Evolutionary conservation across 2,888 invertebrate genomes (phyloP).

Genomic region (Tetanocera ferruginea): DNA sequence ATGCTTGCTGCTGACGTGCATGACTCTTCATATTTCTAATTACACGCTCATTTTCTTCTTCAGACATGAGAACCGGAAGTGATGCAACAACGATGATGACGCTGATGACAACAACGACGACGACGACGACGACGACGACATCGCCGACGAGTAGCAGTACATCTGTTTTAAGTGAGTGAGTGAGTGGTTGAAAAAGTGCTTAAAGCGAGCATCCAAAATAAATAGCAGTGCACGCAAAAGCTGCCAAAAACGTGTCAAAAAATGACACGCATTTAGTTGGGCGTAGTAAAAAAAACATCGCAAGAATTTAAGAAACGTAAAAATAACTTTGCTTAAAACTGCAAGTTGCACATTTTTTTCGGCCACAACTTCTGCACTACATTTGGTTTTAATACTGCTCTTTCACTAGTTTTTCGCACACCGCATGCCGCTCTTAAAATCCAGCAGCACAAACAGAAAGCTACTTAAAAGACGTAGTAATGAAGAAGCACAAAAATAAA

Average conservation of each 20-base stretch:
- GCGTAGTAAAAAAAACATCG: not conserved
- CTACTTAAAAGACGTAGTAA: too few relatives aligned
- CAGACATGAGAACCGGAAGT: slow-evolving; percentile 30
- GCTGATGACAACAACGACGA: not conserved
- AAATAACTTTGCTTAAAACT: not conserved
- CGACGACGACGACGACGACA: not conserved
- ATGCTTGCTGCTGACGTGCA: slow-evolving; percentile 20
- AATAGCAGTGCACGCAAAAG: not conserved
- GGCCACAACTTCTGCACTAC: too few relatives aligned
- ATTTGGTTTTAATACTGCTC: too few relatives aligned
- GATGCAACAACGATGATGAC: slow-evolving; percentile 11
- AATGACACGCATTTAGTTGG: not conserved
- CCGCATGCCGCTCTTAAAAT: too few relatives aligned
- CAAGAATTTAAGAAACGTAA: not conserved
- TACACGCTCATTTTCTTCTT: slow-evolving; percentile 38
- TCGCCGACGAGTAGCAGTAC: not conserved
- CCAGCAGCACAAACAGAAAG: too few relatives aligned
- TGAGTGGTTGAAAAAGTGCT: too few relatives aligned
- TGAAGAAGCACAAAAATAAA: not conserved
- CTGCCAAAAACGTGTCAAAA: not conserved
- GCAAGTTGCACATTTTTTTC: too few relatives aligned
- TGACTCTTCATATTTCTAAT: slow-evolving; percentile 30
- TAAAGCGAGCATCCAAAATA: too few relatives aligned
- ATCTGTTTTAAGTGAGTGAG: not conserved
- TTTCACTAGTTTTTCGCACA: not conserved